Percentiles rank a stretch among this genome's conserved stretches.
These are phyloP conservation scores for Notocelia uddmanniana DNA, from an alignment of 2,888 invertebrate species.

Conservation along the genomic window DNA sequence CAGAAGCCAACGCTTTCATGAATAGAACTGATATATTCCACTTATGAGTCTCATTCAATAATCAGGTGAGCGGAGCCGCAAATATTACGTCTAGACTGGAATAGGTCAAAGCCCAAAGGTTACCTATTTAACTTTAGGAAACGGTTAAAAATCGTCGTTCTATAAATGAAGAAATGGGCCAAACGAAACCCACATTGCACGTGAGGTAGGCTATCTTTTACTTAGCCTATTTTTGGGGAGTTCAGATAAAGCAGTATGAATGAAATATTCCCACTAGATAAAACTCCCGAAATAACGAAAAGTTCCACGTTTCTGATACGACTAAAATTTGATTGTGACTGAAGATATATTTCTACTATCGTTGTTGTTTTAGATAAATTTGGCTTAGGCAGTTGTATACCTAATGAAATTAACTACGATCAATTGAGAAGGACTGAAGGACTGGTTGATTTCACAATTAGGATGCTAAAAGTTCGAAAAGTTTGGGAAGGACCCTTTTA, in stretches of 20 bases:
- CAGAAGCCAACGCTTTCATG: neutral
- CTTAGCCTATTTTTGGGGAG: neutral
- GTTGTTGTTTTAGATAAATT: too few species aligned
- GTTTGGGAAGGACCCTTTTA: too few species aligned
- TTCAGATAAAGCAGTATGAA: too few species aligned
- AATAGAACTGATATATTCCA: conserved; percentile 7
- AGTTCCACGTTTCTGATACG: neutral
- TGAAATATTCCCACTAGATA: neutral
- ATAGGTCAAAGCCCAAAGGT: conserved; percentile 48
- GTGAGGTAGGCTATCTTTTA: neutral
- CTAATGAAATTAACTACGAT: too few species aligned
- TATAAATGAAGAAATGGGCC: conserved; percentile 63
- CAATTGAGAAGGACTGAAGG: too few species aligned
- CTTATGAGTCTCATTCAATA: conserved; percentile 21
- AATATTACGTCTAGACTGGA: conserved; percentile 43
- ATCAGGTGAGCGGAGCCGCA: conserved; percentile 1
- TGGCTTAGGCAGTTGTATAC: too few species aligned
- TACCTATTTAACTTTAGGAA: conserved; percentile 30
- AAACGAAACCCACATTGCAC: conserved; percentile 55
- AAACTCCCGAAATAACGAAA: neutral
- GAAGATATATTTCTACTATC: too few species aligned
- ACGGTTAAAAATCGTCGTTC: conserved; percentile 48
- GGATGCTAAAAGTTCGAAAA: too few species aligned
- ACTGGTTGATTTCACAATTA: too few species aligned
- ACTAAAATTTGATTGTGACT: neutral